Evolutionary conservation across 2,113 vertebrate species (phyloP).

Genomic region (Chrysochloris asiatica): DNA sequence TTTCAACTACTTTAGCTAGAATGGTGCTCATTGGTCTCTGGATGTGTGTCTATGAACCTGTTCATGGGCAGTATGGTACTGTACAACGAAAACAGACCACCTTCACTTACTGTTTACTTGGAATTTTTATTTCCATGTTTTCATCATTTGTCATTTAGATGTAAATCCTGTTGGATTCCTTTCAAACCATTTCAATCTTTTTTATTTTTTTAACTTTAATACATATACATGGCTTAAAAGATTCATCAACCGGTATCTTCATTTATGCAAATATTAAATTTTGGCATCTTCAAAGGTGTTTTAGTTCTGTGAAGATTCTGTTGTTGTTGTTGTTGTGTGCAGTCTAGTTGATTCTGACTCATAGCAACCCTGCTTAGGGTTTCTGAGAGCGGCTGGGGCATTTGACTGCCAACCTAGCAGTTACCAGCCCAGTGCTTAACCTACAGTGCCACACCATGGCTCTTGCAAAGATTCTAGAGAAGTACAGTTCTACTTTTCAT

Average conservation of each 20-base stretch:
- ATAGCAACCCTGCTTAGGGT: too few relatives aligned
- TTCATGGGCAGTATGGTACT: background rate
- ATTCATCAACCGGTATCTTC: background rate
- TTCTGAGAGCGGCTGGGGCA: too few relatives aligned
- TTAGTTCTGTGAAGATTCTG: background rate
- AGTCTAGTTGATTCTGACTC: too few relatives aligned
- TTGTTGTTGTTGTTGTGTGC: too few relatives aligned
- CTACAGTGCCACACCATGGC: too few relatives aligned
- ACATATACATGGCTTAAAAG: background rate
- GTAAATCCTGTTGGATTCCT: slow-evolving; percentile 51
- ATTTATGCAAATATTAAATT: slow-evolving; percentile 47
- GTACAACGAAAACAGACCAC: background rate
- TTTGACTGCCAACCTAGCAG: too few relatives aligned
- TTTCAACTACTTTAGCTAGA: background rate
- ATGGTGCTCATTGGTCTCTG: background rate
- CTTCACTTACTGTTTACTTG: background rate
- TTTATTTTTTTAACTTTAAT: slow-evolving; percentile 1
- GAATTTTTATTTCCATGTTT: slow-evolving; percentile 43
- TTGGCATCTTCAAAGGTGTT: slow-evolving; percentile 34
- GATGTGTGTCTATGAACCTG: background rate
- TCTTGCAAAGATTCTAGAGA: slow-evolving; percentile 25
- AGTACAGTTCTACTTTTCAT: background rate
- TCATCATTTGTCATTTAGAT: slow-evolving; percentile 44
- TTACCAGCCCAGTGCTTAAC: too few relatives aligned
- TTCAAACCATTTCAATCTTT: slow-evolving; percentile 19